Base-by-base conservation (phyloP, 2,888 invertebrate genomes). In the Protonemura montana region DNA sequence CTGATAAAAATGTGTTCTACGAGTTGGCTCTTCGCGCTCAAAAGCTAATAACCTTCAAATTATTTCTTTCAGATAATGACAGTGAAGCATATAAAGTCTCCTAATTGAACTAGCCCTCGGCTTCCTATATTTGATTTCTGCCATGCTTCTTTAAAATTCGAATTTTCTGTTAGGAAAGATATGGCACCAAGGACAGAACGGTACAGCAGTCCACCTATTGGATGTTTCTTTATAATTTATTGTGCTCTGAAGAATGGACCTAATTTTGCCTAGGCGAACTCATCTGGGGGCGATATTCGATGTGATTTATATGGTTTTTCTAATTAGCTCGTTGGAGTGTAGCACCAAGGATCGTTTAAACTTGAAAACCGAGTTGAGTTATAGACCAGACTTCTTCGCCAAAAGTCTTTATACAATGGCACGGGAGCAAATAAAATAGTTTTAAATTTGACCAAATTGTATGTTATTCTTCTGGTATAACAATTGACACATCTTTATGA, bases 171-270 rank as follows among this genome's bases (percentile, higher is more conserved):
- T 59, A 2, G 59, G 59, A 59, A 21, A 59, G 59, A 59, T 59
- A 59, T 59, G 59, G 59, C 59, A 59, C 59, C 59, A 59, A 59
- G 59, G 59, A 59, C 59, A 21, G 13, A 16, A 41, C 41, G 13
- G 21, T 59, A 59, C 59, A 13, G 21, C 59, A 21, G 13, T 59
- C 59, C 59, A 59, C 59, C 59, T 59, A 59, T 59, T 59, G 59
- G 59, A 59, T 59, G 59, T 59, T 59, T 16, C 59, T 59, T 59
- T 59, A 59, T 59, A 59, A 59, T 59, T 59, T 59, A 59, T 59
- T 59, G 59, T 13, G 16, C 59, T 21, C 59, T 16, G 59, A 21
- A 59, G 59, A 21, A 59, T 59, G 59, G 59, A 59, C 21, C 59
- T 59, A 1, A 59, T 10, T 59, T 59, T 59, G 59, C 21, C 21